These are phyloP conservation scores for Syrphus vitripennis DNA, from an alignment of 2,888 invertebrate species.

Conservation along the genomic window DNA sequence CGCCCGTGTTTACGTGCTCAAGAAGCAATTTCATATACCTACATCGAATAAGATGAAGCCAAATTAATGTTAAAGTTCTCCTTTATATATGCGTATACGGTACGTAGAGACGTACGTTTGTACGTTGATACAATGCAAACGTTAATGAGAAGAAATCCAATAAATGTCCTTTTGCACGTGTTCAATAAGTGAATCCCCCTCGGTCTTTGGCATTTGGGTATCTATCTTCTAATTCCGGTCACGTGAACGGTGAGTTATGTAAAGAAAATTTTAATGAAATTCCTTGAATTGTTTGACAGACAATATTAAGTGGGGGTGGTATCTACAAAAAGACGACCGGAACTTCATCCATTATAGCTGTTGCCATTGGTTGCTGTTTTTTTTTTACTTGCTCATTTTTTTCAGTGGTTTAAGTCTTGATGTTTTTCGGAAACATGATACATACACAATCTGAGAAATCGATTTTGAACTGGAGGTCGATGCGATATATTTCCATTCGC, in stretches of 20 bases:
- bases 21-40: slow-evolving; percentile 42
- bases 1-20: slow-evolving; percentile 55
- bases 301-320: slow-evolving; percentile 12
- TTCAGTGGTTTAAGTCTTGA: slow-evolving; percentile 40
- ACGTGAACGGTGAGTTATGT: slow-evolving; percentile 53
- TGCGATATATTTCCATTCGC: not conserved
- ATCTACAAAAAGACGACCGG: slow-evolving; percentile 33
- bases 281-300: slow-evolving; percentile 38
- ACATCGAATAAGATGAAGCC: slow-evolving; percentile 41
- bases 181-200: slow-evolving; percentile 71
- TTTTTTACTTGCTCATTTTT: slow-evolving; percentile 1
- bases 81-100: not conserved
- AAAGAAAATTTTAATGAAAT: slow-evolving; percentile 65
- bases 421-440: slow-evolving; percentile 29
- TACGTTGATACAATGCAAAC: slow-evolving; percentile 36
- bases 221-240: slow-evolving; percentile 71
- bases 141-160: slow-evolving; percentile 77
- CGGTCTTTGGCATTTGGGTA: slow-evolving; percentile 33
- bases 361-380: slow-evolving; percentile 47
- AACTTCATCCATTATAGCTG: slow-evolving; percentile 41
- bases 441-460: slow-evolving; percentile 12
- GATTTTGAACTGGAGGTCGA: not conserved
- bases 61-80: slow-evolving; percentile 15
- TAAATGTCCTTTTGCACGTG: slow-evolving; percentile 81
- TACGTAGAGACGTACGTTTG: not conserved